phyloP scores from a whole-genome alignment of 2,797 vertebrate genomes.

The Crax fasciolata region DNA sequence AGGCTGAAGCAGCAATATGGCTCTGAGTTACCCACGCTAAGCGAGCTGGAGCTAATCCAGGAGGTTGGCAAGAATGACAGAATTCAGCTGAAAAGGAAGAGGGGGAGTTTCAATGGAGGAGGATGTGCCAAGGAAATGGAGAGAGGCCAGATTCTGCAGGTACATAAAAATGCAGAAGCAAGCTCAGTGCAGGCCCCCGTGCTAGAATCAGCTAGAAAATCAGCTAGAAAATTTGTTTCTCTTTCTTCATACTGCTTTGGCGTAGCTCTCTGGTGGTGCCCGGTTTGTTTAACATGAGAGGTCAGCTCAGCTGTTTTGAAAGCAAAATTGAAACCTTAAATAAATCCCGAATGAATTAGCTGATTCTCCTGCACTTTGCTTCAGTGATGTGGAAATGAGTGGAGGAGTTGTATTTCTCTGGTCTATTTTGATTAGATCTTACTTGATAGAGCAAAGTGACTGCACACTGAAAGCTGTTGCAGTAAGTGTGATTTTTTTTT shows the following conservation, averaged over 20 bases:
- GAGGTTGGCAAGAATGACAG: background rate
- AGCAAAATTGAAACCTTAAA: slow-evolving; percentile 14
- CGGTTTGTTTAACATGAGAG: background rate
- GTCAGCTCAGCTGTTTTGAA: slow-evolving; percentile 29
- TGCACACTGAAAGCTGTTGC: background rate
- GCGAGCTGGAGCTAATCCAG: slow-evolving; percentile 7
- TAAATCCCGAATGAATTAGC: background rate
- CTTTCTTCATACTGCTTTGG: background rate
- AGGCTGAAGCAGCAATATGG: background rate
- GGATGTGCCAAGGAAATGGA: slow-evolving; percentile 3
- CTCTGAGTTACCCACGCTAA: background rate
- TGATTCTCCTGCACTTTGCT: background rate
- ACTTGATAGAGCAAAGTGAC: background rate
- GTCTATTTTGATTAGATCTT: background rate
- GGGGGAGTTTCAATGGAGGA: background rate
- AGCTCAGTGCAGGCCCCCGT: background rate
- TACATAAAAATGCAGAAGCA: background rate
- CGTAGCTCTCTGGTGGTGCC: background rate
- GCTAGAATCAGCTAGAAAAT: background rate
- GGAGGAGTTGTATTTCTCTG: background rate
- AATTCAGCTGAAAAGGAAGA: background rate
- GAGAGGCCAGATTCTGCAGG: background rate
- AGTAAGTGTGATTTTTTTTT: background rate
- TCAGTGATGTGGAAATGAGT: background rate
- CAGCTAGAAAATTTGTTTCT: background rate